Percentiles rank a stretch among this genome's conserved stretches.
Evolutionary conservation across 2,113 vertebrate species (phyloP).

Genomic region (Heliornis fulica): DNA sequence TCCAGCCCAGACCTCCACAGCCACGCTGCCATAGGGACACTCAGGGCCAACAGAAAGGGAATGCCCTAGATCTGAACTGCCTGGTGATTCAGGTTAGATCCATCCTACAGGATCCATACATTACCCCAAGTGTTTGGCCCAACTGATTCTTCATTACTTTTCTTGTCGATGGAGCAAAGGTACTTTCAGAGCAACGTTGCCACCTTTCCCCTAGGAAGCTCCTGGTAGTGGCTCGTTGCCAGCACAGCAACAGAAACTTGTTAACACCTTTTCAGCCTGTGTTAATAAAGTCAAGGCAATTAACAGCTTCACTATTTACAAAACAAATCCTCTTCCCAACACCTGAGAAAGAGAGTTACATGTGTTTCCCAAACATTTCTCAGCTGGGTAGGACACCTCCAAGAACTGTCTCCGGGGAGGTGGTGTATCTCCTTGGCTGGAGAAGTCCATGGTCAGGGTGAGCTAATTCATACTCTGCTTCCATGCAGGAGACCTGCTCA

Average conservation of each 20-base stretch:
- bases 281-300: conserved; percentile 56
- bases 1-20: not conserved
- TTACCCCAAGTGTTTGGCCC: not conserved
- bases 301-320: conserved; percentile 54
- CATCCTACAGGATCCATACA: not conserved
- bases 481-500: not conserved
- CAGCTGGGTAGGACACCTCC: not conserved
- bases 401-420: not conserved
- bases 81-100: not conserved
- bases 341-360: conserved; percentile 49
- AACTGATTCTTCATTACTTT: not conserved
- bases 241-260: not conserved
- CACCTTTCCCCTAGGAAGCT: not conserved
- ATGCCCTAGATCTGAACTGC: not conserved
- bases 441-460: rapidly evolving
- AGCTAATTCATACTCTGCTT: not conserved
- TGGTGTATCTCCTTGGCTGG: not conserved
- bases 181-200: not conserved
- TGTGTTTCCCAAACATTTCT: conserved; percentile 52
- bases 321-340: conserved; percentile 52
- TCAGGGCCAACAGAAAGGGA: rapidly evolving
- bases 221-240: not conserved
- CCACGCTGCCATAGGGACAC: not conserved
- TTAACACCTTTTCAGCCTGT: conserved; percentile 23
- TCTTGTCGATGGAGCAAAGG: not conserved